These are phyloP conservation scores for Pipra filicauda DNA, from an alignment of 2,113 vertebrate genomes.

Conservation along the genomic window DNA sequence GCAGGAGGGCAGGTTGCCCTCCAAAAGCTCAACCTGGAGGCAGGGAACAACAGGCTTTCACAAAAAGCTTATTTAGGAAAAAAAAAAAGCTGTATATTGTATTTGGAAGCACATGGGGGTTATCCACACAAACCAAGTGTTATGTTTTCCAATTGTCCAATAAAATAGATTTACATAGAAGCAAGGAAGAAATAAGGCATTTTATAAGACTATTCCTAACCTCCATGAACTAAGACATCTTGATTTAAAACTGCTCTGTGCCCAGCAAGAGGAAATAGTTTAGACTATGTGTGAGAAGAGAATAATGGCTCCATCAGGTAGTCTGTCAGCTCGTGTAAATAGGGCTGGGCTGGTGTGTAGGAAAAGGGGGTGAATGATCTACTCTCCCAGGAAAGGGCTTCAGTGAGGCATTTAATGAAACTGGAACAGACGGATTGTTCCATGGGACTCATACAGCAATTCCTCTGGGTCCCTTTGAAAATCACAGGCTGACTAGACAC, in stretches of 20 bases:
- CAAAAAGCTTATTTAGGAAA: conserved; percentile 2
- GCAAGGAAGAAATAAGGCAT: conserved; percentile 30
- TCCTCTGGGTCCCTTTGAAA: background rate
- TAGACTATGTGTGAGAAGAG: conserved; percentile 43
- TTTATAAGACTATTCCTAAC: conserved; percentile 5
- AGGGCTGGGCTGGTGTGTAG: background rate
- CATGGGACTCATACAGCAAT: background rate
- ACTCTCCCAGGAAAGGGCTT: conserved; percentile 58
- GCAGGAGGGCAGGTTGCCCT: background rate
- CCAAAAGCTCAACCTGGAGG: background rate
- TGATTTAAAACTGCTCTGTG: conserved; percentile 57
- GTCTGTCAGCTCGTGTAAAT: conserved; percentile 54
- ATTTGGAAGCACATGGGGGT: conserved; percentile 40
- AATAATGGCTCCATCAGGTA: conserved; percentile 64
- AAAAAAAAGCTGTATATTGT: background rate
- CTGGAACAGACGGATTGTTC: conserved; percentile 31
- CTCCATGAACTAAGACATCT: conserved; percentile 6
- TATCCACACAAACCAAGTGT: conserved; percentile 36
- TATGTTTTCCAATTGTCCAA: conserved; percentile 66
- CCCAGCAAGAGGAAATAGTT: conserved; percentile 52
- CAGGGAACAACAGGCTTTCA: conserved; percentile 6
- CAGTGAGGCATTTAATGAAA: conserved; percentile 31
- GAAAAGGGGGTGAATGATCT: conserved; percentile 20
- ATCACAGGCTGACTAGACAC: conserved; percentile 4
- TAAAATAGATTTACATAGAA: conserved; percentile 71